Base-by-base conservation (phyloP, 53 echinoderm and acorn worm species). In the Hippasteria phrygiana region DNA sequence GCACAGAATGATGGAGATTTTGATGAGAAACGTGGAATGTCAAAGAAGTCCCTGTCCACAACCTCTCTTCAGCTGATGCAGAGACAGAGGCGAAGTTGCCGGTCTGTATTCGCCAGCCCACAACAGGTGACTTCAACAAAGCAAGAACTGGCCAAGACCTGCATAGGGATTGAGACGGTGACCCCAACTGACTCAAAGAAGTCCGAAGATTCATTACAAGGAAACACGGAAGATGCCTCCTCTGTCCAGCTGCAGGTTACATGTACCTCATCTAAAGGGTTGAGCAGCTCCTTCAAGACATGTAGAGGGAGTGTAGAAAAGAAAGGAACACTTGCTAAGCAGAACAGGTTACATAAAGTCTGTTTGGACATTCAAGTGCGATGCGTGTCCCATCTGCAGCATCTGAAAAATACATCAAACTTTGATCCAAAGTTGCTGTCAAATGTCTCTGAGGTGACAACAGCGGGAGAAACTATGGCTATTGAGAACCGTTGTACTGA, bases 341-440 rank as follows among this genome's bases (percentile, higher is more conserved):
- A 78, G 39, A 55, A 78, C 18, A 55, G 59, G 26, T 28, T 78
- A n/a, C 78, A 38, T n/a, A 78, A 56, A 78, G 78, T 78, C 33
- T 78, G 78, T 26, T 28, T 78, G 56, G 78, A 78, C 26, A 32
- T 75, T 11, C 75, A 75, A 4, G 75, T 75, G 17, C 75, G 51
- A 50, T 10, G 51, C 75, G 29, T 75, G 48, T 75, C 75, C 11
- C 29, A 42, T 34, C 36, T 41, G 73, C 73, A 73, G 3, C 71
- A 71, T 36, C 64, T 5, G 64, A 28, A 11, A 28, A 67, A 35
- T 35, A 34, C 12, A 13, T 28, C 5, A 67, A 67, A 10, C 67
- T 31, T 17, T 8, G n/a, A 5, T 7, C 1, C 59, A 22, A 59
- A 7, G 2, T 14, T 18, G 37, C 32, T 67, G 9, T 3, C 36